Percentiles rank a stretch among this genome's conserved stretches.
phyloP scores from a whole-genome alignment of 2,113 vertebrate genomes.

The Oplegnathus fasciatus region DNA sequence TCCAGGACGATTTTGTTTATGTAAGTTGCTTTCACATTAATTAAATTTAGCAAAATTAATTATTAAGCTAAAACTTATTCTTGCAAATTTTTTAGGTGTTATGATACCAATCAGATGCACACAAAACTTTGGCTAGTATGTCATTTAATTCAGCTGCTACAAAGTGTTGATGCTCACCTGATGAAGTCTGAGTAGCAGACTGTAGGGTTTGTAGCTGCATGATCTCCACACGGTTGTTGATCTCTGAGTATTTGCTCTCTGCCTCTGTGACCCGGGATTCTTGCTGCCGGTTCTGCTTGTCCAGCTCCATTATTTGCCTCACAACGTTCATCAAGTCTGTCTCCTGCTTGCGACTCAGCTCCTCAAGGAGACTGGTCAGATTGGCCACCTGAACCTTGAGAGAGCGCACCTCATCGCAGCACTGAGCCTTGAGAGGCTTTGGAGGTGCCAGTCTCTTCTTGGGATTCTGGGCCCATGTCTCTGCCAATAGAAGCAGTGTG shows the following conservation, averaged over 20 bases:
- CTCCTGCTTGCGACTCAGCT: slow-evolving; percentile 92
- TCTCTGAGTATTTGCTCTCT: slow-evolving; percentile 95
- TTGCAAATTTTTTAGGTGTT: background rate
- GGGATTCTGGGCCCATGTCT: slow-evolving; percentile 85
- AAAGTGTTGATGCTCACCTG: slow-evolving; percentile 87
- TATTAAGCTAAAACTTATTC: background rate
- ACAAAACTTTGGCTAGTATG: background rate
- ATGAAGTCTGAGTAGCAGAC: slow-evolving; percentile 90
- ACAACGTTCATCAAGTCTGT: slow-evolving; percentile 88
- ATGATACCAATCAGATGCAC: background rate
- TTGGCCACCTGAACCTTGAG: slow-evolving; percentile 94
- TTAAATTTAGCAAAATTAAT: background rate
- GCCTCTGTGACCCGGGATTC: slow-evolving; percentile 90
- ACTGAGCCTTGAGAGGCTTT: slow-evolving; percentile 80
- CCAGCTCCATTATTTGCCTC: slow-evolving; percentile 94
- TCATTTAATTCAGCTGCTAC: background rate
- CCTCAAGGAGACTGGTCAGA: slow-evolving; percentile 89
- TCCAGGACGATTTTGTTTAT: background rate
- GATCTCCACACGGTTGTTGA: slow-evolving; percentile 95
- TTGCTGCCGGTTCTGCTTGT: slow-evolving; percentile 88
- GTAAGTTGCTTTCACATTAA: background rate
- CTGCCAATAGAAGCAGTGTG: slow-evolving; percentile 72
- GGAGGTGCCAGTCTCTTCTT: slow-evolving; percentile 80
- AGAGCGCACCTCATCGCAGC: slow-evolving; percentile 91
- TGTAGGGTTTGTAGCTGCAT: slow-evolving; percentile 95